A percentile compares a stretch with the other conserved stretches of the same genome.
Evolutionary conservation across 2,888 invertebrate species (phyloP).

Genomic region (Leptopilina syphax): DNA sequence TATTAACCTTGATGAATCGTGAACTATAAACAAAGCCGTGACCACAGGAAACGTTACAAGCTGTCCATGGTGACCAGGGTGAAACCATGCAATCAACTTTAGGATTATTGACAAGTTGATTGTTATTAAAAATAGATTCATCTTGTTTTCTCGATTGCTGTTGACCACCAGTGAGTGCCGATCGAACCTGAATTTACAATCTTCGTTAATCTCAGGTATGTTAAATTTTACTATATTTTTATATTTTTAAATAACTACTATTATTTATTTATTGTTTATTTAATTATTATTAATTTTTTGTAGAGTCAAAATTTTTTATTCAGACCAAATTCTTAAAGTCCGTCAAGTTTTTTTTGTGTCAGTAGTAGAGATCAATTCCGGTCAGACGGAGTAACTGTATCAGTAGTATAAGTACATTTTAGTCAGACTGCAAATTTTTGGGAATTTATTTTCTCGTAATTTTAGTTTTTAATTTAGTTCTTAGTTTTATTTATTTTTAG

Average conservation of each 20-base stretch:
- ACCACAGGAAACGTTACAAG: constrained; percentile 90
- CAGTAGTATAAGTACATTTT: too few species aligned
- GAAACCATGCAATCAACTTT: constrained; percentile 84
- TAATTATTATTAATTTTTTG: too few species aligned
- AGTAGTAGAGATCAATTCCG: too few species aligned
- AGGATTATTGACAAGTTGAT: not conserved
- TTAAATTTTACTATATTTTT: not conserved
- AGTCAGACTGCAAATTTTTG: too few species aligned
- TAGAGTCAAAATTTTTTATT: too few species aligned
- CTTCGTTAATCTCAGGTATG: not conserved
- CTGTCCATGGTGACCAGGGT: constrained; percentile 90
- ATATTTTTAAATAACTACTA: not conserved
- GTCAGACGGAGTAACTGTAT: too few species aligned
- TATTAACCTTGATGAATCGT: constrained; percentile 80
- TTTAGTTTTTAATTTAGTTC: too few species aligned
- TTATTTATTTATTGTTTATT: not conserved
- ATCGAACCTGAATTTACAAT: constrained; percentile 58
- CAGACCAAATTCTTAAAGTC: too few species aligned
- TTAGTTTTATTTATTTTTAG: too few species aligned
- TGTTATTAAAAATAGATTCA: not conserved
- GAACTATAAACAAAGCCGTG: constrained; percentile 83
- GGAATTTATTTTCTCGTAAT: too few species aligned
- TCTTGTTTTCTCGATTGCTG: constrained; percentile 43
- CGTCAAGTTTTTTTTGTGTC: too few species aligned
- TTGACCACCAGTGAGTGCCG: constrained; percentile 63